Conservation (phyloP, 2,888 invertebrate genomes). For the Conistra vaccinii region DNA sequence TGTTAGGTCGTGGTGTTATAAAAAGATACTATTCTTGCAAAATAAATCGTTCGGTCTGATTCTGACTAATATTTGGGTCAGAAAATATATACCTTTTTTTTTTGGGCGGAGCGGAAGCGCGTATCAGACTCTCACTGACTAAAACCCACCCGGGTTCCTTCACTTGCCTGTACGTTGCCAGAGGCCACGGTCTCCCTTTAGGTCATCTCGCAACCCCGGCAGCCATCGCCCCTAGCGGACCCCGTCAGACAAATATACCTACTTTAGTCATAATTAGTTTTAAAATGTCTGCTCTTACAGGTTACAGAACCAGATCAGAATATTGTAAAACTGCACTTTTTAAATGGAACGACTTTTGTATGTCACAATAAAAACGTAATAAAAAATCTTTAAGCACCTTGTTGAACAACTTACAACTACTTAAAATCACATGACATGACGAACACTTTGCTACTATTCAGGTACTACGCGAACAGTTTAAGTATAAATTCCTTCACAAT, state of each 20-base stretch:
- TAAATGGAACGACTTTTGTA: constrained; percentile 5
- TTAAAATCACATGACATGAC: constrained; percentile 27
- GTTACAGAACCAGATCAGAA: constrained; percentile 27
- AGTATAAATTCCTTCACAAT: constrained; percentile 21
- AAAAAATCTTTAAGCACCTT: constrained; percentile 30
- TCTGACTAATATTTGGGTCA: not conserved
- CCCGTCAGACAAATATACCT: too few species aligned
- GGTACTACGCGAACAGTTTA: constrained; percentile 4
- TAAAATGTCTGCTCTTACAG: not conserved
- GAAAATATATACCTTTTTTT: not conserved
- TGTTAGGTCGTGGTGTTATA: not conserved
- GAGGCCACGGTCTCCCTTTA: too few species aligned
- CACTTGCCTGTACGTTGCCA: too few species aligned
- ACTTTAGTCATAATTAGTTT: constrained; percentile 14
- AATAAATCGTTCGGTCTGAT: not conserved
- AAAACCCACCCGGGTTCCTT: too few species aligned
- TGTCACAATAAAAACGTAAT: constrained; percentile 6
- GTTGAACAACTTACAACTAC: constrained; percentile 20
- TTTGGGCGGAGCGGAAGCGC: too few species aligned
- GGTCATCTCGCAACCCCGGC: too few species aligned
- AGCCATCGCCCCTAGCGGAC: too few species aligned
- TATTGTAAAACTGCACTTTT: constrained; percentile 21
- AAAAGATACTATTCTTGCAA: not conserved
- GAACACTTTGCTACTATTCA: constrained; percentile 22
- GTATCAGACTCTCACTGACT: too few species aligned